Conservation (phyloP, 2,797 vertebrate species). For the Craterocephalus amniculus region DNA sequence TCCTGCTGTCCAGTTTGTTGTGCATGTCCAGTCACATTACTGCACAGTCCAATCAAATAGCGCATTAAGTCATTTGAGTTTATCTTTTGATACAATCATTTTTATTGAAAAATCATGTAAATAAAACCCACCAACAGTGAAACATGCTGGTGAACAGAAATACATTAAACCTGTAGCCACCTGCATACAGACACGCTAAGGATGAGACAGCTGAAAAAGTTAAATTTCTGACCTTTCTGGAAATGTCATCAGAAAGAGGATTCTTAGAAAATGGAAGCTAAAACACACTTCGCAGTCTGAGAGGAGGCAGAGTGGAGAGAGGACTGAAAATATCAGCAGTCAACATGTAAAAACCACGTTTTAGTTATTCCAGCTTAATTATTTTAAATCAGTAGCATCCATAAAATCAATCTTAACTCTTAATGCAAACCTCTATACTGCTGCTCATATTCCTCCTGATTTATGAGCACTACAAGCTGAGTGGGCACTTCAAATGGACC, state of each 20-base stretch:
- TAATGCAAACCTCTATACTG: constrained; percentile 10
- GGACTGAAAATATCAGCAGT: neutral
- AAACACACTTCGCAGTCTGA: constrained; percentile 14
- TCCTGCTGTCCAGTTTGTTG: too few species aligned
- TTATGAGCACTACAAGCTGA: constrained; percentile 34
- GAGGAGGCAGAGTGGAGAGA: neutral
- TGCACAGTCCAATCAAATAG: too few species aligned
- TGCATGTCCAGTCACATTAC: too few species aligned
- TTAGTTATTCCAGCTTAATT: constrained; percentile 5
- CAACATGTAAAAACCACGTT: constrained; percentile 17
- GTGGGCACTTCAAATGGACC: constrained; percentile 15
- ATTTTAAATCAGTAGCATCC: constrained; percentile 15
- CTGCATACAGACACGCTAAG: neutral
- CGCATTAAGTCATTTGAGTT: too few species aligned
- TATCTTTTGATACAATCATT: neutral
- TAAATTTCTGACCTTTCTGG: constrained; percentile 53
- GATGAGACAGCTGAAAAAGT: constrained; percentile 5
- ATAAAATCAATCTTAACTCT: constrained; percentile 24
- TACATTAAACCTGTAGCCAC: too few species aligned
- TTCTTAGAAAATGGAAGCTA: constrained; percentile 5
- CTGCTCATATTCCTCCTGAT: constrained; percentile 31
- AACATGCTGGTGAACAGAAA: neutral
- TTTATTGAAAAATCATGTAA: neutral
- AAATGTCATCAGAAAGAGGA: constrained; percentile 51
- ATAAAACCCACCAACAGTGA: neutral